Percentiles rank a stretch among this genome's conserved stretches.
Conservation (phyloP, 2,888 invertebrate species). For the Mylabris sibirica region DNA sequence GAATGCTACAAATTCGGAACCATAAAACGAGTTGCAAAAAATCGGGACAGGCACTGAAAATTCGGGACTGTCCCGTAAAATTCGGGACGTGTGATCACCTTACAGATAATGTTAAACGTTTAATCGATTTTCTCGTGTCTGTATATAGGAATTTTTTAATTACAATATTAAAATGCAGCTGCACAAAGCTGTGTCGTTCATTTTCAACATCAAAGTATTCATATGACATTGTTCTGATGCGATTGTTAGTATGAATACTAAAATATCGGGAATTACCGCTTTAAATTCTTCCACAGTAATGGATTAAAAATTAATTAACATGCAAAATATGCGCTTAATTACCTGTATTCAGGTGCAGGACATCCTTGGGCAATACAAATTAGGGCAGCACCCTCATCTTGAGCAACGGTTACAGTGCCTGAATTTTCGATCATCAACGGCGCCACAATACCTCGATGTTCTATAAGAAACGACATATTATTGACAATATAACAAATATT, state of each 20-base stretch:
- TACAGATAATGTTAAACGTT: conserved; percentile 5
- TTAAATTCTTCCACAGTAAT: conserved; percentile 27
- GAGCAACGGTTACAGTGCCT: conserved; percentile 73
- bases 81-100: too few relatives aligned
- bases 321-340: conserved; percentile 47
- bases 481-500: conserved; percentile 8
- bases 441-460: conserved; percentile 75
- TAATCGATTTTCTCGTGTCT: background rate
- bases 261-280: conserved; percentile 7
- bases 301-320: conserved; percentile 31
- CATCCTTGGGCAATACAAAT: conserved; percentile 82
- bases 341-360: conserved; percentile 82
- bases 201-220: conserved; percentile 33
- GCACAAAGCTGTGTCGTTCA: conserved; percentile 26
- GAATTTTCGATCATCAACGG: conserved; percentile 77
- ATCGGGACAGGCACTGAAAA: too few relatives aligned
- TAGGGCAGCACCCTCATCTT: conserved; percentile 77
- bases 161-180: conserved; percentile 17
- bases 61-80: too few relatives aligned
- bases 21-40: too few relatives aligned
- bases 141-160: conserved; percentile 17
- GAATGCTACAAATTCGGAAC: too few relatives aligned
- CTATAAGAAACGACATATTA: conserved; percentile 60
- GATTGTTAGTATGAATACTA: conserved; percentile 30
- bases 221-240: conserved; percentile 16